These are phyloP conservation scores for Liposcelis brunnea DNA, from an alignment of 2,888 invertebrate genomes.

Conservation along the genomic window DNA sequence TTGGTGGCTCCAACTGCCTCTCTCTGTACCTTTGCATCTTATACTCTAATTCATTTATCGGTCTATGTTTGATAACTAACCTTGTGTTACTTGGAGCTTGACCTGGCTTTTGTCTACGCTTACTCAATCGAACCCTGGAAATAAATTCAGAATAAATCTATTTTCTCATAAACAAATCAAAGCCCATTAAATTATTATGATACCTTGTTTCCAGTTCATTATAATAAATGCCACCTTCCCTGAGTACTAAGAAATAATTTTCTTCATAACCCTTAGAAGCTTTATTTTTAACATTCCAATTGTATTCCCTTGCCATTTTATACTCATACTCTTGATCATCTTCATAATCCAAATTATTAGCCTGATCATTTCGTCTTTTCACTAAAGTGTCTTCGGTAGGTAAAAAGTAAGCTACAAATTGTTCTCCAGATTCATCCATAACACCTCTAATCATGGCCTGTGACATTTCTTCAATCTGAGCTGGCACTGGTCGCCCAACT, in stretches of 20 bases:
- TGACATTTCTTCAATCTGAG: constrained; percentile 93
- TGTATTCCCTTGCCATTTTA: constrained; percentile 93
- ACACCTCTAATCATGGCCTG: constrained; percentile 99
- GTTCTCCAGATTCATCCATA: constrained; percentile 97
- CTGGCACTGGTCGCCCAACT: constrained; percentile 64
- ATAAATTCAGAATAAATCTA: too few relatives aligned
- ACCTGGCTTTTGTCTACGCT: constrained; percentile 65
- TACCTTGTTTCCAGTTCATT: constrained; percentile 78
- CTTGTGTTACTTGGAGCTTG: constrained; percentile 54
- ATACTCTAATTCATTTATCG: constrained; percentile 68
- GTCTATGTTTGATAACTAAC: constrained; percentile 77
- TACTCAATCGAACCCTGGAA: constrained; percentile 86
- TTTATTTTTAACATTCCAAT: constrained; percentile 98
- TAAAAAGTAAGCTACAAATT: constrained; percentile 96
- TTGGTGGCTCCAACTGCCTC: constrained; percentile 72
- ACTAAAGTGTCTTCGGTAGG: constrained; percentile 84
- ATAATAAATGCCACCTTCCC: constrained; percentile 81
- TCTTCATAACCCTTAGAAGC: constrained; percentile 89
- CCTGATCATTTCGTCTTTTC: constrained; percentile 70
- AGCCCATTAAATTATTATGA: too few relatives aligned
- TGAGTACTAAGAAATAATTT: constrained; percentile 88
- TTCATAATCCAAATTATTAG: constrained; percentile 57
- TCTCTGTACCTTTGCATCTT: constrained; percentile 73
- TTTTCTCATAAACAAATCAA: not conserved
- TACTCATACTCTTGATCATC: constrained; percentile 92